Evolutionary conservation across 1,140 invertebrate species (phyloP), one percentile per base, ranked within the genome.

Genomic region (Kradibia gibbosae): DNA sequence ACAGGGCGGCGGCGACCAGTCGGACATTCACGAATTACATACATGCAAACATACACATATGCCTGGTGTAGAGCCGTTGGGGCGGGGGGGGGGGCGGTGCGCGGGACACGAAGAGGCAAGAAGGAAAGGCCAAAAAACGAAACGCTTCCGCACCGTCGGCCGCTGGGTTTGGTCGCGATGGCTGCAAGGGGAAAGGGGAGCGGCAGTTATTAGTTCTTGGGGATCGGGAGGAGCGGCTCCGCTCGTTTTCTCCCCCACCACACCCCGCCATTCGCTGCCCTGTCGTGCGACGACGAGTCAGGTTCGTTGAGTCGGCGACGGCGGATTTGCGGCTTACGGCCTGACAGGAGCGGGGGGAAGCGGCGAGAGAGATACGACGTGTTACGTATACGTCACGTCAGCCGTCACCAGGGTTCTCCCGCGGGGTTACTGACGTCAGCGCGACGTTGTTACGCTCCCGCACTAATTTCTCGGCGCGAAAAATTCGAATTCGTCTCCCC

Each of bases 121-220:
- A 20, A 20, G 57, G 20, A 48, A 60, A 71, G 72, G 20, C 53
- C n/a, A 20, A 62, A 73, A 76, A 72, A 73, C 25, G 73, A 76
- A 78, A 71, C 60, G 60, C 36, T 74, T 79, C 82, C 85, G 85
- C 85, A 85, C 20, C 53, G 53, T 39, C 17, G n/a, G 36, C 83
- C 84, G 84, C 82, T 81, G 83, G 81, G 83, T 5, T 45, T 13
- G 42, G n/a, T 55, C 48, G 55, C 55, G 48, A 55, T 74, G 53
- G 34, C 83, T 87, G 86, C 87, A 86, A 88, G 88, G 86, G 88
- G 87, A n/a, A 20, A 34, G 50, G 20, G 42, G 5, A 13, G 42
- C 13, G 42, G 42, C 13, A 13, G 13, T n/a, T 45, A 13, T 5
- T 13, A 13, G 42, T 13, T 28, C 20, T 50, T 28, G 3, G 15